Evolutionary conservation across 2,888 invertebrate genomes (phyloP).

Genomic region (Drosophila mimica): DNA sequence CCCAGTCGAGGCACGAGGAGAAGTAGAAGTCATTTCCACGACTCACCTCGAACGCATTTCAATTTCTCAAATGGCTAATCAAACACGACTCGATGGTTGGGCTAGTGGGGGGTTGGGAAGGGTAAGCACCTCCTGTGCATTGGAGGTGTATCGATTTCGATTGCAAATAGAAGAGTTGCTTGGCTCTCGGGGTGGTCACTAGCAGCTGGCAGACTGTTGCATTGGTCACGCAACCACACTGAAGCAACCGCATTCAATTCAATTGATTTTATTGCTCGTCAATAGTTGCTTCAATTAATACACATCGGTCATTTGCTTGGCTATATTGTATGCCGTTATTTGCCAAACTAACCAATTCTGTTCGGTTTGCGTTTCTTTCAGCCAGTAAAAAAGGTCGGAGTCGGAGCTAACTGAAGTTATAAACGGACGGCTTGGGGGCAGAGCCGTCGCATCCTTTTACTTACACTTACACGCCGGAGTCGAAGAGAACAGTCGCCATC

Average conservation of each 20-base stretch:
- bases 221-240: constrained; percentile 36
- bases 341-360: background rate
- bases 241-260: constrained; percentile 7
- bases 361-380: constrained; percentile 17
- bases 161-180: constrained; percentile 22
- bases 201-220: background rate
- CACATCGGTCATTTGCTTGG: constrained; percentile 2
- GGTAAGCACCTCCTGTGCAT: constrained; percentile 17
- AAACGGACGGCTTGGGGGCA: constrained; percentile 43
- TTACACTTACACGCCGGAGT: constrained; percentile 64
- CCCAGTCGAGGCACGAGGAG: background rate
- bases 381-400: constrained; percentile 24
- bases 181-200: background rate
- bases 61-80: constrained; percentile 63
- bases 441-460: constrained; percentile 49
- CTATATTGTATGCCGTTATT: background rate
- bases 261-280: constrained; percentile 29
- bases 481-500: constrained; percentile 82
- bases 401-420: constrained; percentile 1
- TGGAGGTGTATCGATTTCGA: constrained; percentile 39
- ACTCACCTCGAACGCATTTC: constrained; percentile 25
- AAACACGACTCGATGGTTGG: constrained; percentile 23
- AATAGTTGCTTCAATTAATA: constrained; percentile 12
- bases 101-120: rapidly evolving
- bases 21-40: constrained; percentile 22